Base-by-base conservation (phyloP, 1,140 invertebrate species). In the Hyles euphorbiae region DNA sequence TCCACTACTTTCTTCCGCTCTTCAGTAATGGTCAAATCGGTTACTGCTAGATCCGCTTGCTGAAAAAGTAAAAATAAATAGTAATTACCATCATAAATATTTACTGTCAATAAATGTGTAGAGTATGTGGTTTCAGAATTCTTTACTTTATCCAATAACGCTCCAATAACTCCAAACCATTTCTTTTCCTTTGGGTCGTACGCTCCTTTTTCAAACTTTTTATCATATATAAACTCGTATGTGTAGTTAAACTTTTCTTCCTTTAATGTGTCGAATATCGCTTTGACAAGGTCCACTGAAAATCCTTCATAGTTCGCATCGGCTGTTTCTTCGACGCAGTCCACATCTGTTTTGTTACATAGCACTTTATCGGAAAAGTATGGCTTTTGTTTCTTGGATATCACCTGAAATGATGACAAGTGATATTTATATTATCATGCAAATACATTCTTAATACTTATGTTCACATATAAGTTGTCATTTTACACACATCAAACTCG, bases 21-120 rank as follows among this genome's bases (percentile, higher is more conserved):
- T 68, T 95, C 94, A 0, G 96, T 98, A 36, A 98, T 98, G 0
- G 97, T 98, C 49, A 98, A 80, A 82, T 98, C 97, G 61, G 95
- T 97, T 43, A 98, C 92, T 0, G 95, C 97, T 40, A 98, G 88
- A 88, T 98, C 97, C 8, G 96, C 96, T 90, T 94, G 94, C 94
- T 97, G 70, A 5, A 73, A 72, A 64, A 7, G 12, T 8, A 50
- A 22, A 60, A 8, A 40, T 22, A 22, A 22, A 22, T 5, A 8
- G 36, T 0, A 40, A 40, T 8, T 5, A 40, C 36, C 5, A 40
- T 40, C 36, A 40, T 5, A 5, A 5, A 40, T 40, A 40, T 40
- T 5, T 8, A 40, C 1, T 5, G 5, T 8, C 36, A 40, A 5
- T 40, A 40, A 40, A 5, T 40, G 36, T 40, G 22, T 22, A 22